Evolutionary conservation across 53 echinoderm and acorn worm species (phyloP), one percentile per base, ranked within the genome.

Genomic region (Hippasteria phrygiana): DNA sequence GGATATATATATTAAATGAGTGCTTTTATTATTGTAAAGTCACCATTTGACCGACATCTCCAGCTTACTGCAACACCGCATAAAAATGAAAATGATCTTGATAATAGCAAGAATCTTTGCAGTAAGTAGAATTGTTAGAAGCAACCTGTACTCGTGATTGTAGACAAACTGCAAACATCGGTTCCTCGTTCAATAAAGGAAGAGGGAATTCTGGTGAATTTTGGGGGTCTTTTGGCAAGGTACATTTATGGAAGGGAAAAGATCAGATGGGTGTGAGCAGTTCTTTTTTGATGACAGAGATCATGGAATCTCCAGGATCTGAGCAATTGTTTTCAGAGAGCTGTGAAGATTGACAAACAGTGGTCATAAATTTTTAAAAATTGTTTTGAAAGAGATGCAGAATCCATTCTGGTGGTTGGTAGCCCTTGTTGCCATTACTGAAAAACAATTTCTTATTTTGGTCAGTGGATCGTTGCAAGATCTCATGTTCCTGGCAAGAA

Each of bases 1-100:
- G 69, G 29, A 48, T 85, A 85, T 85, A 85, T 85, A 85, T 85
- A 85, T 85, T 69, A 85, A 70, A 71, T 71, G 84, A 84, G 84
- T 84, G 84, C 84, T 84, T 84, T 84, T 84, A 65, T 24, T 36
- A 43, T 51, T 50, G 50, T 10, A 0, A 46, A 20, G 71, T 37
- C 85, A 79, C 39, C 24, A 9, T 50, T 36, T 71, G 85, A 46
- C 69, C 7, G 53, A 38, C 85, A 85, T 85, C 40, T 69, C 45
- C 35, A 24, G 22, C 16, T 32, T 79, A 28, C 26, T 67, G 43
- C 42, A 81, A 65, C 43, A 39, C 43, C 33, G 40, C 26, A 14
- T 62, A 78, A 1, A 75, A 75, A 48, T 18, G 28, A 29, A 77
- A 53, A 16, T 8, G 10, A 36, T 75, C 73, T 73, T 43, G 43